These are phyloP conservation scores for Cylas formicarius DNA, from an alignment of 1,140 invertebrate species.

Conservation along the genomic window DNA sequence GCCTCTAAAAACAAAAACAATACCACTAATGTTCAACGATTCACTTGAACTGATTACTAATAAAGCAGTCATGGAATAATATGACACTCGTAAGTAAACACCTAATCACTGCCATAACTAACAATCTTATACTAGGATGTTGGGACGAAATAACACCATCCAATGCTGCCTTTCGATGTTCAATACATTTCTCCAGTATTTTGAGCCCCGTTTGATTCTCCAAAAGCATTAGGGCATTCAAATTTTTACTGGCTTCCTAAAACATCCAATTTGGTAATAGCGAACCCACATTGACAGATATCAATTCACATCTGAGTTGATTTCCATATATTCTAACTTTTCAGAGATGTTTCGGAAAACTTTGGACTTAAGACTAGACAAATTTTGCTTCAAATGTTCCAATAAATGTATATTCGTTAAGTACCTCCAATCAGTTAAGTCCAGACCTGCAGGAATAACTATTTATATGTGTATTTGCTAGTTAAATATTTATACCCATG, in stretches of 20 bases:
- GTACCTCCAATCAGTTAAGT: conserved; percentile 30
- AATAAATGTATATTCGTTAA: conserved; percentile 33
- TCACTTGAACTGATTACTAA: no score
- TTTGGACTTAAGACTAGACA: conserved; percentile 28
- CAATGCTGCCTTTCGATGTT: conserved; percentile 45
- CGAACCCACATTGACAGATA: not conserved
- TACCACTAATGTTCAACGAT: no score
- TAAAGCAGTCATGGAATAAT: conserved; percentile 49
- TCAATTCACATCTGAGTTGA: conserved; percentile 30
- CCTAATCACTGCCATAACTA: conserved; percentile 47
- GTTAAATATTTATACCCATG: conserved; percentile 50
- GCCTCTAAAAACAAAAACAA: no score
- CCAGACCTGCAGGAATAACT: conserved; percentile 29
- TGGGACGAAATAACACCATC: conserved; percentile 44
- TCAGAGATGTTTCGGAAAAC: conserved; percentile 37
- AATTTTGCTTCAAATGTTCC: conserved; percentile 29
- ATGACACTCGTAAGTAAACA: conserved; percentile 46
- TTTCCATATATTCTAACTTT: conserved; percentile 37
- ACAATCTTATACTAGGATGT: conserved; percentile 46
- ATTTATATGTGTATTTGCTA: not conserved
- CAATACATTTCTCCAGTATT: conserved; percentile 46
- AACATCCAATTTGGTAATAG: conserved; percentile 16
- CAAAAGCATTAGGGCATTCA: conserved; percentile 37
- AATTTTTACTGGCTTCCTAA: conserved; percentile 36
- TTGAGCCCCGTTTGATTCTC: conserved; percentile 39